Evolutionary conservation across 2,888 invertebrate species (phyloP), one percentile per base, ranked within the genome.

Genomic region (Pseudococcus longispinus): DNA sequence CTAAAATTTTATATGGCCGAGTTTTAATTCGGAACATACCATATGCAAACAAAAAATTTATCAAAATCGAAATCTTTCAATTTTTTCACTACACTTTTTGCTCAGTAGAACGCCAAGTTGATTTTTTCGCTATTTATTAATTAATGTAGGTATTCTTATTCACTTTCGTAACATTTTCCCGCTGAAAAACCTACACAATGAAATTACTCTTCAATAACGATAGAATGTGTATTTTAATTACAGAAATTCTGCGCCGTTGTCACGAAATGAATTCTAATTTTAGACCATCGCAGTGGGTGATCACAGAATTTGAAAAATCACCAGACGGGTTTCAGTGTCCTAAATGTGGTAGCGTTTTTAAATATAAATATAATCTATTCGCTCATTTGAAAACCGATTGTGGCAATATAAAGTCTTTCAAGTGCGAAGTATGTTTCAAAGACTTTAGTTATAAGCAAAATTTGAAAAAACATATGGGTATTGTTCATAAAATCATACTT

Each of bases 391-490:
- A 82, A 85, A 46, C 74, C 13, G 70, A 85, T n/a, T 87, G 87
- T 32, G 87, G 87, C 1, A 55, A 42, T 13, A 85, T 37, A n/a
- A 84, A 84, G 6, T 60, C 80, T 42, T 85, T 87, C 70, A 80
- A 87, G 44, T 90, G 90, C 88, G 88, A 88, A 37, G 88, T 87
- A 42, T 91, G 91, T 87, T 89, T 90, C 9, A 90, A 90, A 87
- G 88, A 88, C 29, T 91, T 90, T 88, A 89, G 88, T 4, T 89
- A 90, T 89, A 90, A 90, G 87, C 89, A 89, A 29, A 90, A 90
- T 11, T 84, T 90, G 85, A 89, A 89, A 88, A 83, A 44, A 5
- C 87, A 87, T 26, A 70, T 83, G 70, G 77, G 85, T 26, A 32
- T 86, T 23, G 46, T 86, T 46, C 86, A 86, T 44, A 85, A 85